Percentiles rank a stretch among this genome's conserved stretches.
Evolutionary conservation across 2,113 vertebrate genomes (phyloP).

Genomic region (Sander vitreus): DNA sequence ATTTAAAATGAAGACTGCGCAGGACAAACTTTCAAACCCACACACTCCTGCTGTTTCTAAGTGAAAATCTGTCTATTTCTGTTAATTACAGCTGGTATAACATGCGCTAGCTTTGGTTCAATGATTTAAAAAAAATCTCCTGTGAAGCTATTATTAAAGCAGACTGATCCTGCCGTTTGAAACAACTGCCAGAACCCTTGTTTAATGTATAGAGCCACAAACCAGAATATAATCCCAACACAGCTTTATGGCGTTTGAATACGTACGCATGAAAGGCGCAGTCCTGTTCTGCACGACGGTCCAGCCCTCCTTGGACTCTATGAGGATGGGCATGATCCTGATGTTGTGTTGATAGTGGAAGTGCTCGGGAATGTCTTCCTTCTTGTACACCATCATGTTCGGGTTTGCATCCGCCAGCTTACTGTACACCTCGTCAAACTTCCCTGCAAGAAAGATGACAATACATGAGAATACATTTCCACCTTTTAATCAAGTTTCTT

Average conservation of each 20-base stretch:
- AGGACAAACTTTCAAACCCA: not conserved
- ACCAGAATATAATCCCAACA: not conserved
- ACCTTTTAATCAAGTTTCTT: not conserved
- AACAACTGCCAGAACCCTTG: not conserved
- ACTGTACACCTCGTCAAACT: conserved; percentile 88
- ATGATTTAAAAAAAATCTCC: conserved; percentile 24
- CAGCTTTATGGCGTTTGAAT: not conserved
- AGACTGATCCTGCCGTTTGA: conserved; percentile 8
- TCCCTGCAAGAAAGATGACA: conserved; percentile 80
- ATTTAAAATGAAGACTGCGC: not conserved
- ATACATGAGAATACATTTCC: no score
- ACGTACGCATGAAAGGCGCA: conserved; percentile 86
- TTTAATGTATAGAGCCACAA: not conserved
- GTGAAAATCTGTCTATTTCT: conserved; percentile 40
- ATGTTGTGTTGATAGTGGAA: conserved; percentile 89
- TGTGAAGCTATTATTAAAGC: conserved; percentile 66
- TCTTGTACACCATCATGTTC: conserved; percentile 91
- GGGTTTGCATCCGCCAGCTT: conserved; percentile 87
- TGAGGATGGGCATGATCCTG: conserved; percentile 90
- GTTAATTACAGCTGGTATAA: conserved; percentile 42
- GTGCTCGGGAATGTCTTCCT: conserved; percentile 87
- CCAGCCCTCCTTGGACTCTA: conserved; percentile 92
- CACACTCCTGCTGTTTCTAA: conserved; percentile 23
- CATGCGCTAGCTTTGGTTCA: not conserved
- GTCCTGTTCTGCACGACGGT: conserved; percentile 89